Evolutionary conservation across 2,113 vertebrate species (phyloP).

Genomic region (Pteruthius melanotis): DNA sequence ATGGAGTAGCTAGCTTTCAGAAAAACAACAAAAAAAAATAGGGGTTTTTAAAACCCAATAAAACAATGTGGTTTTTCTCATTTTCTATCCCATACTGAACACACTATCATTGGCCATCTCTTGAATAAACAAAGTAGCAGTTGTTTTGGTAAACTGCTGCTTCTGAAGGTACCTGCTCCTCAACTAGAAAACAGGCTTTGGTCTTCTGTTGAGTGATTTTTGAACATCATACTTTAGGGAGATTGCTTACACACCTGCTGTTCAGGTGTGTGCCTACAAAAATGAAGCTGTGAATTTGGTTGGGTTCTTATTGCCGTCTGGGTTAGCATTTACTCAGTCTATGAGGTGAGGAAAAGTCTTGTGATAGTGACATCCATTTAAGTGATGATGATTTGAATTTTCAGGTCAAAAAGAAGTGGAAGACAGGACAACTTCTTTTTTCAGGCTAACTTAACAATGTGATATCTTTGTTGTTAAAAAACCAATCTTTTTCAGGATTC

Average conservation of each 20-base stretch:
- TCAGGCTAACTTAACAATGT: neutral
- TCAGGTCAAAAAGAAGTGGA: neutral
- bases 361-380: neutral
- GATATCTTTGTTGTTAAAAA: neutral
- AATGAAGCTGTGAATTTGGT: neutral
- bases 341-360: neutral
- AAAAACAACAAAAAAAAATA: neutral
- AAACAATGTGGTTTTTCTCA: neutral
- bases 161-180: neutral
- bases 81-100: neutral
- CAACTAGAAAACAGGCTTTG: neutral
- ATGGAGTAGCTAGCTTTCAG: neutral
- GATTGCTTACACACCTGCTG: constrained; percentile 15
- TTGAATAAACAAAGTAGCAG: neutral
- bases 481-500: neutral
- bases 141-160: constrained; percentile 19
- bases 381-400: neutral
- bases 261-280: neutral
- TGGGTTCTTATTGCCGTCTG: neutral
- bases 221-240: neutral
- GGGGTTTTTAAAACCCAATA: neutral
- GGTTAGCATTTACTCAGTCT: neutral
- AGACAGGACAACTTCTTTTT: neutral
- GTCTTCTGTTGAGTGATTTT: neutral
- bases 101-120: neutral